Conservation (phyloP, 2,797 vertebrate genomes). For the Sebastiscus albofasciatus region DNA sequence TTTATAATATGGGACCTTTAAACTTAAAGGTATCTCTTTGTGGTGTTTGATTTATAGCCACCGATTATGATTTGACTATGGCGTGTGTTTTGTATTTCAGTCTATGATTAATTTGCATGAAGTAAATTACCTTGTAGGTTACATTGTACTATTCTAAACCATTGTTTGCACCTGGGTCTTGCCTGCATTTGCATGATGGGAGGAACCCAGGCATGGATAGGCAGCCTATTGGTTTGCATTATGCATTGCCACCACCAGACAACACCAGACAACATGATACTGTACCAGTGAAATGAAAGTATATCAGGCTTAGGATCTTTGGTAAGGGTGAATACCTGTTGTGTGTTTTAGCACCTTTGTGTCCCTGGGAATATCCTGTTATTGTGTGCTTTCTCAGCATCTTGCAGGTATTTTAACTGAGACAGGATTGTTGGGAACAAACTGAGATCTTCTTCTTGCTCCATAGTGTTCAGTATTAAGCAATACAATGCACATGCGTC, state of each 20-base stretch:
- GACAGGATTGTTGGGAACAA: background rate
- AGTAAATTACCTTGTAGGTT: fast-evolving
- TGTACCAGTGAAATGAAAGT: background rate
- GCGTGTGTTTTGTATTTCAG: background rate
- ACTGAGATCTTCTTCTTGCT: background rate
- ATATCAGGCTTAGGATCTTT: background rate
- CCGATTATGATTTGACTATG: too few species aligned
- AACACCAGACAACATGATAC: background rate
- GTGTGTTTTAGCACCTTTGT: background rate
- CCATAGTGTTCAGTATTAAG: background rate
- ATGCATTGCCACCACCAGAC: background rate
- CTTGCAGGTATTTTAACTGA: background rate
- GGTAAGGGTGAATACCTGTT: background rate
- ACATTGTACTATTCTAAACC: background rate
- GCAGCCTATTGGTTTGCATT: background rate
- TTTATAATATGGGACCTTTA: too few species aligned
- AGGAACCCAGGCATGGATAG: background rate
- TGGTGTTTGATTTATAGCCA: background rate
- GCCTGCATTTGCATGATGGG: background rate
- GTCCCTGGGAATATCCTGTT: background rate
- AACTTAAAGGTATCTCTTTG: background rate
- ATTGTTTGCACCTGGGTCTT: background rate
- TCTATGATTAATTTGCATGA: background rate
- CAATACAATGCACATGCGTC: background rate
- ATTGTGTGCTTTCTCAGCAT: background rate